phyloP scores from a whole-genome alignment of 2,888 invertebrate genomes.

The Oithona nana region DNA sequence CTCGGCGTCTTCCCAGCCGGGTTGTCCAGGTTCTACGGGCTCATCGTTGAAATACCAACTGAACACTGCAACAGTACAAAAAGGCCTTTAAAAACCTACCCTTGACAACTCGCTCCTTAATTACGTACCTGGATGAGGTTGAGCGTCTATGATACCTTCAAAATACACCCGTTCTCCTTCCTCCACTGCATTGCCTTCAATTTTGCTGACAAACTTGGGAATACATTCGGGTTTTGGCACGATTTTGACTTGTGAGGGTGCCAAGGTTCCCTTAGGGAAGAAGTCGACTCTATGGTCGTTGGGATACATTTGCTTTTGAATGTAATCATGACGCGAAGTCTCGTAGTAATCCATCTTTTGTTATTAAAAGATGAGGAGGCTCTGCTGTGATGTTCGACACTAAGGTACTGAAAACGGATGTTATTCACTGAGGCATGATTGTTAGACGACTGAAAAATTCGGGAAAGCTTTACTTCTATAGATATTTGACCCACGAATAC shows the following conservation, averaged over 20 bases:
- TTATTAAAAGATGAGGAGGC: neutral
- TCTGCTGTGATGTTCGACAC: too few species aligned
- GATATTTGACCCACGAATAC: too few species aligned
- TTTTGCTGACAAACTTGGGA: constrained; percentile 11
- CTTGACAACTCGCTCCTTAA: too few species aligned
- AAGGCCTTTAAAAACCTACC: too few species aligned
- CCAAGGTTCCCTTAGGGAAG: neutral
- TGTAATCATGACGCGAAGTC: constrained; percentile 4
- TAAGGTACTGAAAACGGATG: too few species aligned
- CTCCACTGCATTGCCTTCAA: constrained; percentile 15
- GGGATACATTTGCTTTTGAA: constrained; percentile 14
- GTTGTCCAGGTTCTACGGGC: constrained; percentile 4
- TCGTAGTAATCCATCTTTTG: constrained; percentile 15
- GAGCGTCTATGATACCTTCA: constrained; percentile 13
- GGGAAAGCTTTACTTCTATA: too few species aligned
- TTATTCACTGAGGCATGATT: too few species aligned
- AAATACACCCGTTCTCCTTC: constrained; percentile 6
- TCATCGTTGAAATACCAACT: constrained; percentile 15
- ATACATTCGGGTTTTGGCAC: constrained; percentile 1
- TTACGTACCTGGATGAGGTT: constrained; percentile 1
- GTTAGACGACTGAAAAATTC: too few species aligned
- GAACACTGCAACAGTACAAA: neutral
- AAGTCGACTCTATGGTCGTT: constrained; percentile 5
- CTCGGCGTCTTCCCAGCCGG: constrained; percentile 16
- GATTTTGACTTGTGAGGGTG: constrained; percentile 1